Percentiles rank a stretch among this genome's conserved stretches.
Evolutionary conservation across 2,888 invertebrate species (phyloP).

Genomic region (Xestobium rufovillosum): DNA sequence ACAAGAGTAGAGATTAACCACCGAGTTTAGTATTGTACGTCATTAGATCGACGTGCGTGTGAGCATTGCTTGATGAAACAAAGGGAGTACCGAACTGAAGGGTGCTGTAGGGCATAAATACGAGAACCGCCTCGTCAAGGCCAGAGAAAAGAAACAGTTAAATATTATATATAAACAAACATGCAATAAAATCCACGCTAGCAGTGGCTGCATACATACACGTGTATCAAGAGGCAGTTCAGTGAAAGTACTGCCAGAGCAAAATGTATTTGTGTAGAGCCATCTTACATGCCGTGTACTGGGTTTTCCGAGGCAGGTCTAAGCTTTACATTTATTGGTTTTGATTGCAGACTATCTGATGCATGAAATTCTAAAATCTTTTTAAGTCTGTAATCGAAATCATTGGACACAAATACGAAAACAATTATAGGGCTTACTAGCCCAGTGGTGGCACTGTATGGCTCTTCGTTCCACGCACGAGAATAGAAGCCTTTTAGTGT

Average conservation of each 20-base stretch:
- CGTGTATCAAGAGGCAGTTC: slow-evolving; percentile 37
- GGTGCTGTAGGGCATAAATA: too few relatives aligned
- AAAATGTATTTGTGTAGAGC: slow-evolving; percentile 43
- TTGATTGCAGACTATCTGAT: slow-evolving; percentile 35
- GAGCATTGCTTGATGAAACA: too few relatives aligned
- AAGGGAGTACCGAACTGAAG: too few relatives aligned
- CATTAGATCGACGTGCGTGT: too few relatives aligned
- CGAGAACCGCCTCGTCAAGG: slow-evolving; percentile 28
- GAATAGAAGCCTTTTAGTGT: too few relatives aligned
- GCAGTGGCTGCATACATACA: slow-evolving; percentile 41
- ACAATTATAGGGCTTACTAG: slow-evolving; percentile 19
- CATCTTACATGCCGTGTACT: slow-evolving; percentile 42
- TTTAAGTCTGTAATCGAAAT: slow-evolving; percentile 23
- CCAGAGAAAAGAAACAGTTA: slow-evolving; percentile 21
- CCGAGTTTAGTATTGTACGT: too few relatives aligned
- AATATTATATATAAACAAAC: slow-evolving; percentile 28
- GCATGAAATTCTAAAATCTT: too few relatives aligned
- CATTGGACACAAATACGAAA: slow-evolving; percentile 20
- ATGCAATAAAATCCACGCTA: slow-evolving; percentile 29
- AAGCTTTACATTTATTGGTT: slow-evolving; percentile 38
- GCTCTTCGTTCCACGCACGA: too few relatives aligned
- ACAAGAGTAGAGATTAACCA: too few relatives aligned
- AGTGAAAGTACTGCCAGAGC: slow-evolving; percentile 39
- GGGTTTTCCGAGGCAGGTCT: slow-evolving; percentile 37
- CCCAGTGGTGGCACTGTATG: slow-evolving; percentile 20